Conservation (phyloP, 2,797 vertebrate species). For the Schizopygopsis pylzovi region DNA sequence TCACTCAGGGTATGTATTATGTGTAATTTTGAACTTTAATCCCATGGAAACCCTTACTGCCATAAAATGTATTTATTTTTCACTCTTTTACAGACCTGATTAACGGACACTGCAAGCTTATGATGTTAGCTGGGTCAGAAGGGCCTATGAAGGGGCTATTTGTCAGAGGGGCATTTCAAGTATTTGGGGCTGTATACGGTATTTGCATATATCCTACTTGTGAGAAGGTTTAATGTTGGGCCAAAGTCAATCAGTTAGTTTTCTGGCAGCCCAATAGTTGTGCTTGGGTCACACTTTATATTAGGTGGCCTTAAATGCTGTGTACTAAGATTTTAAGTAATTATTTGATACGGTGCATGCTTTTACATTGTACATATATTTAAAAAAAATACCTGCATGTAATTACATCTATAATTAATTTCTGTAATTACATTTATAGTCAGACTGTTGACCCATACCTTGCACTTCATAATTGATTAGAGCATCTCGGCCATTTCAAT, state of each 20-base stretch:
- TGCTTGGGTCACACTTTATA: background rate
- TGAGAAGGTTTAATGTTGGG: conserved; percentile 39
- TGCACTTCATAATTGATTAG: background rate
- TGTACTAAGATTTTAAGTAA: background rate
- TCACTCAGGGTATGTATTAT: background rate
- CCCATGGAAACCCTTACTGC: background rate
- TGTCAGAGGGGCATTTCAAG: conserved; percentile 37
- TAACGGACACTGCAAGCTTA: conserved; percentile 11
- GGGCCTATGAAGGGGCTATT: conserved; percentile 18
- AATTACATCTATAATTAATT: too few relatives aligned
- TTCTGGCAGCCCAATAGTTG: background rate
- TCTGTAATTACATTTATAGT: too few relatives aligned
- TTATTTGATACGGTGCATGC: too few relatives aligned
- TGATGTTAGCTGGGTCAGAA: conserved; percentile 31
- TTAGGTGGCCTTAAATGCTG: background rate
- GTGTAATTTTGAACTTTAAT: background rate
- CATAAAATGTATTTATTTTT: background rate
- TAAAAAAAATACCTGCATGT: too few relatives aligned
- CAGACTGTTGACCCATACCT: too few relatives aligned
- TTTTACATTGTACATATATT: too few relatives aligned
- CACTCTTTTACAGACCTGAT: background rate
- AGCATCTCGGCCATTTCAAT: background rate
- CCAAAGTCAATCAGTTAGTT: background rate
- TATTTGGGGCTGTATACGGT: conserved; percentile 28
- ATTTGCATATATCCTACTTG: conserved; percentile 53